Base-by-base conservation (phyloP, 2,113 vertebrate species). In the Urocitellus parryii region DNA sequence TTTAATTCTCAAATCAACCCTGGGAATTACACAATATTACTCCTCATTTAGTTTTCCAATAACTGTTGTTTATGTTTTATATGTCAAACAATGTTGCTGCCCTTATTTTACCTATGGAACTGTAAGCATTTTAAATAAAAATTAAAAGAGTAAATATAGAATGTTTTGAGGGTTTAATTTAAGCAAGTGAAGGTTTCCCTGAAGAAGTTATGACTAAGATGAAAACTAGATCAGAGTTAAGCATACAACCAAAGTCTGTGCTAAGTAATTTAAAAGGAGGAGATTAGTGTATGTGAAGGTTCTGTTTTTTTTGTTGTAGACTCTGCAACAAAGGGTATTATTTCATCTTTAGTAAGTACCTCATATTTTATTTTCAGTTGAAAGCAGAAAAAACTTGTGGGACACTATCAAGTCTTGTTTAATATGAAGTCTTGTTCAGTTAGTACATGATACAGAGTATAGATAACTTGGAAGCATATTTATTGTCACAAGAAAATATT, bases 401-500 rank as follows among this genome's bases (percentile, higher is more conserved):
- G 27, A 67, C 16, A 61, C 8, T 37, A 95, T 90, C 45, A 87
- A 20, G 1, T 68, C 13, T 67, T 77, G 1, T 72, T 61, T 78
- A 56, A 45, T 45, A 73, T 51, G 5, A 92, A 92, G 32, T 68
- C 11, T 65, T 61, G 5, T 79, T 95, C 76, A 91, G 39, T 91
- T 94, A 96, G 94, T 85, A 93, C 96, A 84, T 93, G 25, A 77
- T 63, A 39, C 39, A 80, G 61, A 90, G 67, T 90, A 87, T 88
- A 8, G n/a, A 78, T 72, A 61, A 58, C 10, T 93, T 93, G 56
- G 79, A 96, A 92, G 45, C 56, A 95, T 88, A 78, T 91, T 95
- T 92, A 84, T 61, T 92, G 25, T 67, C 77, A 68, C 7, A 97
- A 95, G 87, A 95, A 96, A 97, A 96, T 97, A 96, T 95, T 96